Base-by-base conservation (phyloP, 2,888 invertebrate genomes). In the Eilema griseolum region DNA sequence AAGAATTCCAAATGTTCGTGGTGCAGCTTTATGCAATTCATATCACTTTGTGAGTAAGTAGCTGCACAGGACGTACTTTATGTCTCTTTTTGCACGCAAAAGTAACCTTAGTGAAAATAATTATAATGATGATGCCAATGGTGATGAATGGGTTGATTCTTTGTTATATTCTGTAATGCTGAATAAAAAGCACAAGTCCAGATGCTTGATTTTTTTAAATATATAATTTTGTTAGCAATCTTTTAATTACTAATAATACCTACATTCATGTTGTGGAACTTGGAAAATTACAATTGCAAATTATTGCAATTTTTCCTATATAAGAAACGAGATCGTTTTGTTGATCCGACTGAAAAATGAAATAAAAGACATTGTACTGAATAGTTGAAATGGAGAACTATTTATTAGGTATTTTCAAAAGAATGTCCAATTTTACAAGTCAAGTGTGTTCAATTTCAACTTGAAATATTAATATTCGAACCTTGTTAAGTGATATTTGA, bases 301-400 rank as follows among this genome's bases (percentile, higher is more conserved):
- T 1, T 37, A 2, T 37, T 37, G 37, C 8, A 41, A 41, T 20
- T 41, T 41, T 24, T 37, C 16, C 26, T 26, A 41, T 24, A 24
- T 62, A 37, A 16, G 41, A 14, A 28, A 70, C 56, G 37, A 61
- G 61, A 41, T 26, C 16, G 2, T n/a, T 37, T 56, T 61, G 62
- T 66, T 65, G 61, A 63, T 61, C 70, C 67, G 73, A 73, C 70
- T 61, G 69, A 73, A 69, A 69, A 68, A 26, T 61, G 33, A 23
- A 64, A 62, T 57, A 74, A 78, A 80, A 80, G 80, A 80, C 78
- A 80, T 68, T 52, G 61, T 59, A 62, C 61, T 10, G 52, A 67
- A 72, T 28, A 10, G n/a, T 20, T n/a, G 5, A 8, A 8, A 52
- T 20, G 20, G 5, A 52, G 52, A 52, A 46, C 5, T 46, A 7